Evolutionary conservation across 2,797 vertebrate species (phyloP).

Genomic region (Falco cherrug): DNA sequence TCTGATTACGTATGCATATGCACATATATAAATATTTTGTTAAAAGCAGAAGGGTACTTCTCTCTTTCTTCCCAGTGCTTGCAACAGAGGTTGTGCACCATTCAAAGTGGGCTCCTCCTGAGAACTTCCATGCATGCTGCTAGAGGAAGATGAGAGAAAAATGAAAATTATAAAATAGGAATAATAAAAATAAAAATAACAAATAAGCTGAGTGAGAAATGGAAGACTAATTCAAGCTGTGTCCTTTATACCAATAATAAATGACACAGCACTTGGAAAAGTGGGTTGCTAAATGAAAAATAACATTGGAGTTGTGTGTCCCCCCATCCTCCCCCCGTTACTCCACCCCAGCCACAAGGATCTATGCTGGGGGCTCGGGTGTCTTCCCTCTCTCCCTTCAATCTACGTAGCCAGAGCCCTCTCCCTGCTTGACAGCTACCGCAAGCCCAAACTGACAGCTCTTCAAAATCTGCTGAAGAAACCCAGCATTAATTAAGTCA

Average conservation of each 20-base stretch:
- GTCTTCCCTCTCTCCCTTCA: constrained; percentile 79
- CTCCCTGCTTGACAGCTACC: constrained; percentile 88
- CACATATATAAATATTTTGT: constrained; percentile 58
- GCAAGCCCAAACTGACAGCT: constrained; percentile 96
- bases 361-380: constrained; percentile 45
- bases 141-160: constrained; percentile 5
- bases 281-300: constrained; percentile 65
- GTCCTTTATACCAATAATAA: constrained; percentile 73
- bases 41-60: constrained; percentile 32
- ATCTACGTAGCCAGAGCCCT: constrained; percentile 76
- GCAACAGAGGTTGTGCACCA: neutral
- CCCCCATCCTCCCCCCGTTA: neutral
- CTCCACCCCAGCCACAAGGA: constrained; percentile 54
- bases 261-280: constrained; percentile 63
- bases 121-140: neutral
- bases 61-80: neutral
- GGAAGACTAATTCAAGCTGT: constrained; percentile 61
- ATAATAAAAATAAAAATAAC: constrained; percentile 51
- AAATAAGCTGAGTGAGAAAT: constrained; percentile 59
- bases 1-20: constrained; percentile 25
- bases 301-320: constrained; percentile 41
- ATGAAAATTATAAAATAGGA: constrained; percentile 22
- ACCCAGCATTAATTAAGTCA: constrained; percentile 99
- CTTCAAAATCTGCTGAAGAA: constrained; percentile 93
- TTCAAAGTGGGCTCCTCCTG: neutral